A percentile compares a stretch with the other conserved stretches of the same genome.
Evolutionary conservation across 2,797 vertebrate species (phyloP).

Genomic region (Capromys pilorides): DNA sequence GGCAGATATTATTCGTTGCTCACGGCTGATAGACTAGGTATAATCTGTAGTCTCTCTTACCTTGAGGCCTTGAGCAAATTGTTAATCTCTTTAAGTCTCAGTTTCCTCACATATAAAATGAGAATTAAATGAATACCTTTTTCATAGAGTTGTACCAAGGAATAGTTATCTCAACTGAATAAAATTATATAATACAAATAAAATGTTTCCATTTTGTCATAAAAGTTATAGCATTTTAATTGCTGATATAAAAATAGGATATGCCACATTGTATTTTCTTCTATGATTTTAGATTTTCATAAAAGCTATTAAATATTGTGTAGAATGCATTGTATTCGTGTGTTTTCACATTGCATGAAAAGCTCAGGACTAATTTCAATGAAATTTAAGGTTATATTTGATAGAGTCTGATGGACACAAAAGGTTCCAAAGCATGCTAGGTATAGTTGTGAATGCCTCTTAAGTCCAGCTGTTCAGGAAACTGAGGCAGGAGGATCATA

Average conservation of each 20-base stretch:
- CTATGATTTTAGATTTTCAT: not conserved
- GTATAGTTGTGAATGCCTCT: not conserved
- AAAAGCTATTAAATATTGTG: not conserved
- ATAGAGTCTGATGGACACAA: not conserved
- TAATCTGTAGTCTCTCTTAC: not conserved
- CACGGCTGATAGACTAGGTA: not conserved
- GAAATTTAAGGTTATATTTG: conserved; percentile 50
- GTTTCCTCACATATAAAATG: not conserved
- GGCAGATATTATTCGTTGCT: not conserved
- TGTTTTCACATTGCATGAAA: conserved; percentile 6
- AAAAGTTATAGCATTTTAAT: not conserved
- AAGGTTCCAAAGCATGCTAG: conserved; percentile 1
- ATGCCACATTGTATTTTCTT: not conserved
- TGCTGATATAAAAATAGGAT: conserved; percentile 12
- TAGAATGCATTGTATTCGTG: not conserved
- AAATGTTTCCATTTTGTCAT: conserved; percentile 46
- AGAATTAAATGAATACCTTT: not conserved
- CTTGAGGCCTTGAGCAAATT: not conserved
- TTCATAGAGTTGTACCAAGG: not conserved
- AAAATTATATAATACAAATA: conserved; percentile 35
- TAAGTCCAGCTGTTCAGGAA: not conserved
- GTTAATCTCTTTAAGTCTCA: conserved; percentile 5
- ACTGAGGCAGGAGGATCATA: not conserved
- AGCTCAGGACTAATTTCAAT: not conserved
- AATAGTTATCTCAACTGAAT: conserved; percentile 35